Conservation (phyloP, 2,888 invertebrate species). For the Rugalucina vietnamica region DNA sequence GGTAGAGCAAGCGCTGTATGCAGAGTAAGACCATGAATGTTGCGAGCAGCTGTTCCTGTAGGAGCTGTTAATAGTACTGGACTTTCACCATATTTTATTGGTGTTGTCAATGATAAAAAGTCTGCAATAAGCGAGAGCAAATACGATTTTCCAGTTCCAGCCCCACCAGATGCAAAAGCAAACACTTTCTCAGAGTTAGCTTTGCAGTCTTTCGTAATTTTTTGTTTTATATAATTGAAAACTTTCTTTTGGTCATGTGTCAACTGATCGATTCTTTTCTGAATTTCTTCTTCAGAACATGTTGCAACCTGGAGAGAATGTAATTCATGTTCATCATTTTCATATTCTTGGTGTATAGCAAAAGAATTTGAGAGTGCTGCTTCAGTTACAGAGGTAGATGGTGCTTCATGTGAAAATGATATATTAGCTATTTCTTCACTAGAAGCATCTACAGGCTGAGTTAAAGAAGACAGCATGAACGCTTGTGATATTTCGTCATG, state of each 20-base stretch:
- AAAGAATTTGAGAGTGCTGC: not conserved
- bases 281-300: not conserved
- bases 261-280: not conserved
- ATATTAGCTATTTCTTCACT: not conserved
- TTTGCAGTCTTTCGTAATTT: not conserved
- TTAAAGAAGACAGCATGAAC: not conserved
- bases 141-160: conserved; percentile 51
- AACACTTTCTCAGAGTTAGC: not conserved
- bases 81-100: conserved; percentile 21
- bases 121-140: conserved; percentile 28
- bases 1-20: conserved; percentile 43
- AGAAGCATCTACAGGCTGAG: not conserved
- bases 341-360: not conserved
- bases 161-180: conserved; percentile 43
- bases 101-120: conserved; percentile 42
- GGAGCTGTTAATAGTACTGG: conserved; percentile 51
- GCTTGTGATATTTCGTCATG: conserved; percentile 6
- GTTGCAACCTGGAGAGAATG: not conserved
- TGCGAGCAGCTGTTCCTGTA: conserved; percentile 52
- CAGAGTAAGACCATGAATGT: conserved; percentile 42
- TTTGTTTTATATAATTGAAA: not conserved
- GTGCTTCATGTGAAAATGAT: not conserved
- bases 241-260: not conserved
- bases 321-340: not conserved
- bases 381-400: not conserved